Percentiles rank a stretch among this genome's conserved stretches.
phyloP scores from a whole-genome alignment of 2,113 vertebrate species.

The Leptobrachium leishanense region DNA sequence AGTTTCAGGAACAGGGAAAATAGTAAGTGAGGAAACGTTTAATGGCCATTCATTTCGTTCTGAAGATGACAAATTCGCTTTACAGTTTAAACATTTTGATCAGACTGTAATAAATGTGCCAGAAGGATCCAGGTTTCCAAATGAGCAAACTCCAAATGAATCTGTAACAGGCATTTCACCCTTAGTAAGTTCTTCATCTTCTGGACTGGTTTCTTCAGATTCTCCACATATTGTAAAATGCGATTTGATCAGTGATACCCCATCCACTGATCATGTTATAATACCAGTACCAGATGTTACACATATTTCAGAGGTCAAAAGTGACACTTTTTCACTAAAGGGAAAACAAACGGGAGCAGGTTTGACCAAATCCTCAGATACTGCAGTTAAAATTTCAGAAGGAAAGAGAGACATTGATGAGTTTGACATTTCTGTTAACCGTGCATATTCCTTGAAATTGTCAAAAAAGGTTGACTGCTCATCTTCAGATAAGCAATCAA shows the following conservation, averaged over 20 bases:
- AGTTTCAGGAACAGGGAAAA: conserved; percentile 76
- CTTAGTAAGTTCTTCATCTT: neutral
- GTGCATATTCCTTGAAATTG: neutral
- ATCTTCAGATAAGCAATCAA: conserved; percentile 57
- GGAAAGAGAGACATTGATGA: too few species aligned
- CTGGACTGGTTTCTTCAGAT: conserved; percentile 54
- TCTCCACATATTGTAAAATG: conserved; percentile 38
- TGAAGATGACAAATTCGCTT: conserved; percentile 78
- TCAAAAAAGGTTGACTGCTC: conserved; percentile 5
- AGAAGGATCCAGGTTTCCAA: neutral
- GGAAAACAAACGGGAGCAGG: conserved; percentile 47
- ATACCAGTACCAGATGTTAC: conserved; percentile 69
- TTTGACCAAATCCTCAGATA: too few species aligned
- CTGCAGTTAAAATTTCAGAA: too few species aligned
- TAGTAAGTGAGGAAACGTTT: conserved; percentile 66
- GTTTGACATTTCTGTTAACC: neutral
- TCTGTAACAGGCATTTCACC: neutral
- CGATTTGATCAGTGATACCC: conserved; percentile 41
- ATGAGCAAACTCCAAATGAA: neutral
- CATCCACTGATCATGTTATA: conserved; percentile 63
- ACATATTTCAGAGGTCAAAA: conserved; percentile 52
- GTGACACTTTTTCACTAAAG: conserved; percentile 42
- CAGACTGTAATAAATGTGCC: neutral
- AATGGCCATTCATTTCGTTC: conserved; percentile 69
- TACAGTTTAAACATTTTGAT: conserved; percentile 68